These are phyloP conservation scores for Myanophis thanlyinensis DNA, from an alignment of 2,113 vertebrate genomes.

Conservation along the genomic window DNA sequence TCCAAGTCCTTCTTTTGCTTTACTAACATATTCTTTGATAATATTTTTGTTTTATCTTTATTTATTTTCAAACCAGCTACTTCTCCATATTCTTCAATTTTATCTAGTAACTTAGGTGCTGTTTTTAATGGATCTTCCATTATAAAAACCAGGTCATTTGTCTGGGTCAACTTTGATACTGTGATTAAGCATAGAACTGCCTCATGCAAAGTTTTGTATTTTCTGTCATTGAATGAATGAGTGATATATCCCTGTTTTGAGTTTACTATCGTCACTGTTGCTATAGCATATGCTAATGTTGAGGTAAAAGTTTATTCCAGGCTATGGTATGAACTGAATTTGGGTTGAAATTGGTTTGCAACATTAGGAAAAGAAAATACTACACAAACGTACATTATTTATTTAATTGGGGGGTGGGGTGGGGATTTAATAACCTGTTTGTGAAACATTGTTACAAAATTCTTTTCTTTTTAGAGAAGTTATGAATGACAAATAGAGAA, in stretches of 20 bases:
- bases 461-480: conserved; percentile 25
- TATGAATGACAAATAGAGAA: conserved; percentile 26
- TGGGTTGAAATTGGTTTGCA: neutral
- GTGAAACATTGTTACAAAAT: neutral
- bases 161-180: neutral
- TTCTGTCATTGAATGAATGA: neutral
- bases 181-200: neutral
- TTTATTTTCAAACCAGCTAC: no score
- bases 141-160: no score
- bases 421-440: neutral
- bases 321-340: neutral
- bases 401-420: neutral
- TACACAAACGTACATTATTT: neutral
- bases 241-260: neutral
- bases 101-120: no score
- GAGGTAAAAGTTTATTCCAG: neutral
- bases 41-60: no score
- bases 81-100: no score
- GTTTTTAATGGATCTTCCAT: no score
- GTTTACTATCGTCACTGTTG: neutral
- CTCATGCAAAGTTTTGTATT: neutral
- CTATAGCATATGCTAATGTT: neutral
- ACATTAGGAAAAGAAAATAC: neutral
- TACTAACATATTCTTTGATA: no score
- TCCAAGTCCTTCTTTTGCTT: no score